These are phyloP conservation scores for Hemitrygon akajei DNA, from an alignment of 2,797 vertebrate genomes.

Conservation along the genomic window DNA sequence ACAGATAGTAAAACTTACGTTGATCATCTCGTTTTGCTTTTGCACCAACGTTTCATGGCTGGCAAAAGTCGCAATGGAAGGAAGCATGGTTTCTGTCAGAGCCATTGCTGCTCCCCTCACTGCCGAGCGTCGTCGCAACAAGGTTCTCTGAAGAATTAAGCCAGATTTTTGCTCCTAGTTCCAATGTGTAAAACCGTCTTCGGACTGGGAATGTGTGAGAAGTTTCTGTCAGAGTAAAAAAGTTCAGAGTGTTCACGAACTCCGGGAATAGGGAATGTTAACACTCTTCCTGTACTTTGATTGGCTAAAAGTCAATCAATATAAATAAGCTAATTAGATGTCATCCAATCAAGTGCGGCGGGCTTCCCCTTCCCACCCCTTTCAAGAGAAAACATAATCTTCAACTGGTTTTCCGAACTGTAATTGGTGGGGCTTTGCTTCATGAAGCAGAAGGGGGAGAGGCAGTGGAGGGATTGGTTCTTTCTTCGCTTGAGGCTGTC, in stretches of 20 bases:
- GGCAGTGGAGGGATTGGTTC: not conserved
- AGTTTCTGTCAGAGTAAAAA: not conserved
- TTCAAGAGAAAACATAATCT: not conserved
- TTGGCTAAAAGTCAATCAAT: conserved; percentile 2
- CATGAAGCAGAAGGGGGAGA: not conserved
- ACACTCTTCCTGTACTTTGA: not conserved
- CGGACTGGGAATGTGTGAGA: not conserved
- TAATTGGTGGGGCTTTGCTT: not conserved
- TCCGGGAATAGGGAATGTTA: conserved; percentile 9
- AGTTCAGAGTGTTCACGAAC: conserved; percentile 10
- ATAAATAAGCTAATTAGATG: not conserved
- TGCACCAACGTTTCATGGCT: conserved; percentile 53
- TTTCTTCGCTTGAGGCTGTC: not conserved
- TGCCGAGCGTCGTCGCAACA: not conserved
- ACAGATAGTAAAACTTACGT: conserved; percentile 58
- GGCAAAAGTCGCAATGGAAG: conserved; percentile 57
- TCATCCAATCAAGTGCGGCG: not conserved
- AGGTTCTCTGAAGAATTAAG: not conserved
- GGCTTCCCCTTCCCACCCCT: not conserved
- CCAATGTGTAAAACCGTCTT: not conserved
- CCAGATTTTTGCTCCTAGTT: not conserved
- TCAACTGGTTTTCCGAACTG: too few species aligned
- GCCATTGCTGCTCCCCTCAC: conserved; percentile 53
- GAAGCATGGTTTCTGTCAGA: conserved; percentile 60
- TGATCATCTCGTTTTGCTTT: conserved; percentile 54